Conservation (phyloP, 2,888 invertebrate species). For the Drosophila algonquin region DNA sequence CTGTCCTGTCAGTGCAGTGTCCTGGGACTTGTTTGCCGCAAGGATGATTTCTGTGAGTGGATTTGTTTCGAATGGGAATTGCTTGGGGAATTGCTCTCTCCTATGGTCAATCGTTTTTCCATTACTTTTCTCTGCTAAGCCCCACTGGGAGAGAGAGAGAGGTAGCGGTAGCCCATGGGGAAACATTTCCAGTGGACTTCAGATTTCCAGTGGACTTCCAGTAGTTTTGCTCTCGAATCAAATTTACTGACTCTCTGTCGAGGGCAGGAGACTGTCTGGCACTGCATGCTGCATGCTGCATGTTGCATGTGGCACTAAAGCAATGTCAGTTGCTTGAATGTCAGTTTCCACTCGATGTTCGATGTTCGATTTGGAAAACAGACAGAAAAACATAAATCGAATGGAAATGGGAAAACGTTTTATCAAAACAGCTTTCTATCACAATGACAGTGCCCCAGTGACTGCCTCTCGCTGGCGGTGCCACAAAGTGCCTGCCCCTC, state of each 20-base stretch:
- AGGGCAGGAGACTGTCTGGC: background rate
- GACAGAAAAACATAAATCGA: slow-evolving; percentile 38
- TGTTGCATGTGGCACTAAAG: slow-evolving; percentile 16
- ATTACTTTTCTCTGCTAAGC: background rate
- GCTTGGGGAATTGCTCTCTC: too few relatives aligned
- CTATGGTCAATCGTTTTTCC: too few relatives aligned
- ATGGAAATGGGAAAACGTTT: slow-evolving; percentile 52
- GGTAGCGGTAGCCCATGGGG: background rate
- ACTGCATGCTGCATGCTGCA: background rate
- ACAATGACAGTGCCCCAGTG: slow-evolving; percentile 9
- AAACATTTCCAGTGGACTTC: background rate
- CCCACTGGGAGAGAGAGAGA: background rate
- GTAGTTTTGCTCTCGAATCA: background rate
- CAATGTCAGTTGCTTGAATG: slow-evolving; percentile 19
- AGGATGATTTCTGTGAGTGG: too few relatives aligned
- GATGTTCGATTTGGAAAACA: slow-evolving; percentile 2
- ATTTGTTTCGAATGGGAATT: too few relatives aligned
- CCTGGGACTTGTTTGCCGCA: too few relatives aligned
- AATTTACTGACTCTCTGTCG: background rate
- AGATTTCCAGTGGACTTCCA: background rate
- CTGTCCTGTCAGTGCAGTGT: too few relatives aligned
- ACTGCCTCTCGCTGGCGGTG: slow-evolving; percentile 9
- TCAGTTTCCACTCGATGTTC: slow-evolving; percentile 16
- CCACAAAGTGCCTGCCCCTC: slow-evolving; percentile 27
- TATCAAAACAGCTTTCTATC: slow-evolving; percentile 43